These are phyloP conservation scores for Meiosimyza decipiens DNA, from an alignment of 2,888 invertebrate species.

Conservation along the genomic window DNA sequence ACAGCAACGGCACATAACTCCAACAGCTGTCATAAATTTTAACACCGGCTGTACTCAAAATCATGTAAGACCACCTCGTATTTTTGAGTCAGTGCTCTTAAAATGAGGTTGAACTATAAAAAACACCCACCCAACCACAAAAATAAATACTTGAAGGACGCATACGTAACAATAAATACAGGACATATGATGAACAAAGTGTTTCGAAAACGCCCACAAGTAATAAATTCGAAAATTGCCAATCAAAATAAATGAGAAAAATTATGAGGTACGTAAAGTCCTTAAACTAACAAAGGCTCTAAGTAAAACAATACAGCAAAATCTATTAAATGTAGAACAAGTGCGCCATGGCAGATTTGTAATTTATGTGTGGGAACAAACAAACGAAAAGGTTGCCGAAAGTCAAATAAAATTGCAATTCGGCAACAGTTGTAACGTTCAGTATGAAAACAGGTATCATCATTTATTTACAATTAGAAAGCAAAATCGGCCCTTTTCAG, in stretches of 20 bases:
- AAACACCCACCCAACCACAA: constrained; percentile 14
- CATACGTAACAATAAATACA: background rate
- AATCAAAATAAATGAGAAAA: constrained; percentile 38
- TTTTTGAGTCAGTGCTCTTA: background rate
- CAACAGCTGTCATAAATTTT: background rate
- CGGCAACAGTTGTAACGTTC: background rate
- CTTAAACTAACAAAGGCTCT: background rate
- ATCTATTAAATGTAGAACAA: constrained; percentile 34
- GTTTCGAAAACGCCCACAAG: constrained; percentile 39
- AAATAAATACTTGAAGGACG: constrained; percentile 3
- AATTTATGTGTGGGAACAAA: constrained; percentile 40
- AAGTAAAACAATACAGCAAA: constrained; percentile 32
- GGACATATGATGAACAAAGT: constrained; percentile 43
- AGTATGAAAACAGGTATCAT: background rate
- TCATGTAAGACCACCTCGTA: background rate
- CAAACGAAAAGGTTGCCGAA: background rate
- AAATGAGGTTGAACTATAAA: background rate
- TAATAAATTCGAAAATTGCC: constrained; percentile 32
- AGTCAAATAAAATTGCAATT: background rate
- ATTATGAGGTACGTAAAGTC: constrained; percentile 1
- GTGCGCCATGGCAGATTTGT: constrained; percentile 42
- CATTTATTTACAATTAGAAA: too few species aligned
- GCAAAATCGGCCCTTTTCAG: background rate
- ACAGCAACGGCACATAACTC: background rate
- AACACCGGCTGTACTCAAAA: background rate